Base-by-base conservation (phyloP, 53 echinoderm and acorn worm genomes). In the Crossaster papposus region DNA sequence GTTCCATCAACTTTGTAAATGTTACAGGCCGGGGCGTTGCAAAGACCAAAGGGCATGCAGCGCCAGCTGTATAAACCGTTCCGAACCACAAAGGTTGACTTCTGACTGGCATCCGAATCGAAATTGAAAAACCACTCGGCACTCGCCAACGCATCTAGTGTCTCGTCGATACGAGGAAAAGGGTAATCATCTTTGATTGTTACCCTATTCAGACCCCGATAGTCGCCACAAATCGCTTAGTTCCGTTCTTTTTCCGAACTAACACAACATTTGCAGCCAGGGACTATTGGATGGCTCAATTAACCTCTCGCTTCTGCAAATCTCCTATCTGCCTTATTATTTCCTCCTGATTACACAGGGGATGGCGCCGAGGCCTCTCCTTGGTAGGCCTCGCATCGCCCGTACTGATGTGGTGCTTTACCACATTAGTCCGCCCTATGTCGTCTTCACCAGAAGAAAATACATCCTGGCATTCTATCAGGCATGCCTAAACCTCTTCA, bases 301-400 rank as follows among this genome's bases (percentile, higher is more conserved):
- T n/a, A 14, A 92, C 65, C 13, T 79, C 89, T 36, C 79, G 36
- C 44, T 62, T 14, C 65, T 74, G 31, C 79, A 92, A 50, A 65
- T 89, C 83, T 20, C 82, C n/a, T 4, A 92, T 79, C 44, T 89
- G 83, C 64, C 54, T 20, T 1, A 79, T 26, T 2, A 83, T 83
- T 65, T 89, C 92, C 18, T 89, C 64, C 77, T 75, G 74, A 6
- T 77, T 34, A 15, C 76, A 30, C 0, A 88, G 30, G 8, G 88
- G 88, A 23, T 74, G 82, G 9, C 92, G 72, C 38, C 92, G 30
- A 2, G 92, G 81, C 29, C 20, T 32, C 51, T 88, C 52, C 17
- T 64, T 75, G 10, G 88, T 81, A 13, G 92, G 92, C 23, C 13
- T 3, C 2, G 77, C 74, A 55, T 81, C 81, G 22, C 92, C 92